These are phyloP conservation scores for Ferrisia virgata DNA, from an alignment of 2,888 invertebrate genomes.

Conservation along the genomic window DNA sequence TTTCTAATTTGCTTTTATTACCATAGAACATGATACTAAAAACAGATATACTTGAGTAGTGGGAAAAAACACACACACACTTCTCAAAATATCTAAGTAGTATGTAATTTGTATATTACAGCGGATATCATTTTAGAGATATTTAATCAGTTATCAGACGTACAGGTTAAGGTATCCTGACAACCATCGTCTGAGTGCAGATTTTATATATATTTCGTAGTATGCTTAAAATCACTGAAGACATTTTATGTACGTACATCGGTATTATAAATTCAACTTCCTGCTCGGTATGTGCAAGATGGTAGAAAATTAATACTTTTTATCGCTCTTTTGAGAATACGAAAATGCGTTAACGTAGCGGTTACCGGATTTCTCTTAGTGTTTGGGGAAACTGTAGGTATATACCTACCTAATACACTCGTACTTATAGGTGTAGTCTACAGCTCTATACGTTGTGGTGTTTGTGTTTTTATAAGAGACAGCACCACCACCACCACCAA, in stretches of 20 bases:
- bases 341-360: not conserved
- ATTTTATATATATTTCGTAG: not conserved
- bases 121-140: too few species aligned
- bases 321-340: conserved; percentile 18
- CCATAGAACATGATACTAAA: not conserved
- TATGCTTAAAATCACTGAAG: not conserved
- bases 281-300: not conserved
- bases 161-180: too few species aligned
- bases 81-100: too few species aligned
- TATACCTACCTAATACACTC: too few species aligned
- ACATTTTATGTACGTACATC: not conserved
- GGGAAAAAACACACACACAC: too few species aligned
- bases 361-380: too few species aligned
- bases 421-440: too few species aligned
- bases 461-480: not conserved
- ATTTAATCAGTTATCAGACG: too few species aligned
- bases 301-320: conserved; percentile 25
- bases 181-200: too few species aligned
- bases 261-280: not conserved
- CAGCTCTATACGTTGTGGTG: not conserved
- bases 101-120: too few species aligned
- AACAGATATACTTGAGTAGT: too few species aligned
- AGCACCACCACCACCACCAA: not conserved
- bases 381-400: not conserved
- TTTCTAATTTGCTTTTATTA: not conserved